phyloP scores from a whole-genome alignment of 2,797 vertebrate species.

The Pogonophryne albipinna region DNA sequence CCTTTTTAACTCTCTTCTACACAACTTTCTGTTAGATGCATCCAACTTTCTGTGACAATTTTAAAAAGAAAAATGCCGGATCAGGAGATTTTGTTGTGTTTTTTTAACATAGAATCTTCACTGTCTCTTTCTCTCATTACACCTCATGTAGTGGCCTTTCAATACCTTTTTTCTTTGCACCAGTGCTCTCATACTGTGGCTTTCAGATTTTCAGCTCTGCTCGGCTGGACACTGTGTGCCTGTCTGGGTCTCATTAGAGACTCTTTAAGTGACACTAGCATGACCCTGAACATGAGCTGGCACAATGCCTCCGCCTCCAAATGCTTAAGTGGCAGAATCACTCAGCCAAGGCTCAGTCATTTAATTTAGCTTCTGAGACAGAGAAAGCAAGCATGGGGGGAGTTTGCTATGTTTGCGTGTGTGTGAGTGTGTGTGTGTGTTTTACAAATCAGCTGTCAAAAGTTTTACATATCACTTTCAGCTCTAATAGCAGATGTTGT shows the following conservation, averaged over 20 bases:
- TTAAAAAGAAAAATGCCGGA: neutral
- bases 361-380: conserved; percentile 44
- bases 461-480: conserved; percentile 48
- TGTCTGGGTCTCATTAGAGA: conserved; percentile 78
- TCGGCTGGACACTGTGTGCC: conserved; percentile 50
- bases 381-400: neutral
- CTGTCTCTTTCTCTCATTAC: neutral
- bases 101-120: too few species aligned
- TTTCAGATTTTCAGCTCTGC: conserved; percentile 41
- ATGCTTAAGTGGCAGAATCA: conserved; percentile 68
- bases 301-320: conserved; percentile 61
- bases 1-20: conserved; percentile 28
- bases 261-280: conserved; percentile 67
- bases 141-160: conserved; percentile 15
- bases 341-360: conserved; percentile 56
- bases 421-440: conserved; percentile 25
- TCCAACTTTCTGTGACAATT: conserved; percentile 6
- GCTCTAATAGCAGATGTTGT: conserved; percentile 41
- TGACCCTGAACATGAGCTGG: conserved; percentile 77
- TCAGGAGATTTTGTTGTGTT: too few species aligned
- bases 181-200: conserved; percentile 28
- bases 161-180: conserved; percentile 20
- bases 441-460: conserved; percentile 63
- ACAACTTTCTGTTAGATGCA: conserved; percentile 22
- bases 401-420: conserved; percentile 37